A percentile compares a stretch with the other conserved stretches of the same genome.
phyloP scores from a whole-genome alignment of 2,888 invertebrate species.

The Melitaea athalia region DNA sequence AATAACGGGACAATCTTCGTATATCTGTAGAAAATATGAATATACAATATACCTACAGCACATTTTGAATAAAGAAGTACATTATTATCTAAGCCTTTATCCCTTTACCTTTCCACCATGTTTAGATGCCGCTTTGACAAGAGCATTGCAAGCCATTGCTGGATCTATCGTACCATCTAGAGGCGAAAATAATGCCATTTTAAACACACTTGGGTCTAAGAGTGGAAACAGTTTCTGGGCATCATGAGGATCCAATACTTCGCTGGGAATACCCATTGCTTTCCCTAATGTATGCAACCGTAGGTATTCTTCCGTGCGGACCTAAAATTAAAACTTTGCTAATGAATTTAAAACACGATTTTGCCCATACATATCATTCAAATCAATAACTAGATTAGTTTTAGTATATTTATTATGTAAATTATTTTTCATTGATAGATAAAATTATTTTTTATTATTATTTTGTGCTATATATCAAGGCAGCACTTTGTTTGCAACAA shows the following conservation, averaged over 20 bases:
- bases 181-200: slow-evolving; percentile 89
- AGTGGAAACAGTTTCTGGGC: slow-evolving; percentile 90
- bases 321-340: slow-evolving; percentile 62
- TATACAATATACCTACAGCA: neutral
- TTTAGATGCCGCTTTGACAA: slow-evolving; percentile 86
- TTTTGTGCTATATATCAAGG: no score
- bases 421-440: neutral
- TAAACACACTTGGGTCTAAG: slow-evolving; percentile 87
- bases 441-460: no score
- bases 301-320: slow-evolving; percentile 91
- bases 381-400: no score
- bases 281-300: slow-evolving; percentile 90
- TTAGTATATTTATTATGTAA: no score
- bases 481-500: no score
- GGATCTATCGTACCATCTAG: slow-evolving; percentile 94
- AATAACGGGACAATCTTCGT: slow-evolving; percentile 89
- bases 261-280: slow-evolving; percentile 88
- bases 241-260: slow-evolving; percentile 87
- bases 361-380: neutral
- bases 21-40: slow-evolving; percentile 73
- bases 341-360: neutral
- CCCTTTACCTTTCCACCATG: slow-evolving; percentile 86
- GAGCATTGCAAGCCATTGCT: slow-evolving; percentile 88
- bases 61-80: neutral
- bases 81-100: neutral